Evolutionary conservation across 2,113 vertebrate species (phyloP), one percentile per base, ranked within the genome.

Genomic region (Passer montanus): DNA sequence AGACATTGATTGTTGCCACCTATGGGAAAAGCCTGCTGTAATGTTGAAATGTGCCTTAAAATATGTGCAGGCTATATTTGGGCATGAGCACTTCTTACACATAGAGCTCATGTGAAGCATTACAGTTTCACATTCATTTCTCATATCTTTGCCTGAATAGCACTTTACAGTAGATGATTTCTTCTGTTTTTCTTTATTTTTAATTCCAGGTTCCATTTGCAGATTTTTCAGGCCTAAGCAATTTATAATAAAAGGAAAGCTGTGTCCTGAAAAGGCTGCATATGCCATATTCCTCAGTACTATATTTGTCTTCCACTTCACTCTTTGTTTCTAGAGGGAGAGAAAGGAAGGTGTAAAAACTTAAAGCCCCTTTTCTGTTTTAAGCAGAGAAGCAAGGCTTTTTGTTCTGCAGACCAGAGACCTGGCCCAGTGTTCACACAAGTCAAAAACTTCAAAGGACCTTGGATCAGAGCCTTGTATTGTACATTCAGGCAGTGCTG

Each of bases 381-480:
- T 90, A 87, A 84, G 59, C 21, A 75, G 41, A 92, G 49, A 87
- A 84, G 21, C 73, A 89, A 37, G 64, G 15, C 46, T 96, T 94
- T 93, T 49, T 90, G 60, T 73, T 94, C 52, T 72, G 53, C 77
- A 75, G 55, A 89, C 66, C 37, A 30, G 37, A 95, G 72, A 44
- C 41, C 28, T 90, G 47, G 56, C 31, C 58, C 50, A 68, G 6
- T 35, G 41, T 81, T 90, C 86, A n/a, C 43, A 17, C 47, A 92
- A 94, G 60, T 90, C 56, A 69, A 16, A 93, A 37, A 84, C 90
- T 92, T 92, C 28, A 81, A 77, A 84, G 73, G 43, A 39, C 33
- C 19, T 94, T 95, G 86, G 88, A 87, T 87, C 76, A 84, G 86
- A 86, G 77, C 76, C 86, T 93, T 75, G 27, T 93, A 75, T 89